Evolutionary conservation across 2,113 vertebrate species (phyloP).

Genomic region (Phaethon lepturus): DNA sequence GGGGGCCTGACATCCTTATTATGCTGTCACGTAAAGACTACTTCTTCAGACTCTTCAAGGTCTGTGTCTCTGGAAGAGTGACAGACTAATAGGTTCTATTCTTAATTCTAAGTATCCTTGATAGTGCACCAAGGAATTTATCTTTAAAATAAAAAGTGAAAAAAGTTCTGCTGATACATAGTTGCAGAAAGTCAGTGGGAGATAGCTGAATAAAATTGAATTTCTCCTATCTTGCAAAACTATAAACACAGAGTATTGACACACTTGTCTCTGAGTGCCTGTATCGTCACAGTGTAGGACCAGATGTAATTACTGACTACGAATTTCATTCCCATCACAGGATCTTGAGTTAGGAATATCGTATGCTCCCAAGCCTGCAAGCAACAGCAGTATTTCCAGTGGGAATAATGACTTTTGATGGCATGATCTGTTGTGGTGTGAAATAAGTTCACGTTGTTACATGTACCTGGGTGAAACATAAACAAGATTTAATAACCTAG

Average conservation of each 20-base stretch:
- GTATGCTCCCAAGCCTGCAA: neutral
- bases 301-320: constrained; percentile 33
- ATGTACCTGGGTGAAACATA: neutral
- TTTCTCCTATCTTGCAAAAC: constrained; percentile 52
- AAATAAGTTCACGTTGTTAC: constrained; percentile 22
- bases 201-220: constrained; percentile 33
- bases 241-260: constrained; percentile 1
- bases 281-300: constrained; percentile 23
- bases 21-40: constrained; percentile 70
- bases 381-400: neutral
- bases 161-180: constrained; percentile 43
- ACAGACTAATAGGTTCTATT: constrained; percentile 76
- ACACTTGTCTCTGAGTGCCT: neutral
- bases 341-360: neutral
- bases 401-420: constrained; percentile 15
- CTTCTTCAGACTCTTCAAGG: constrained; percentile 67
- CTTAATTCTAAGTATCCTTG: constrained; percentile 73
- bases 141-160: constrained; percentile 67
- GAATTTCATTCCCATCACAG: constrained; percentile 37
- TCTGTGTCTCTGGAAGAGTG: constrained; percentile 74
- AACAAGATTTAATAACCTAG: neutral
- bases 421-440: constrained; percentile 14
- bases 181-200: constrained; percentile 17
- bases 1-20: constrained; percentile 74
- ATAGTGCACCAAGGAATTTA: constrained; percentile 69